Percentiles rank a stretch among this genome's conserved stretches.
phyloP scores from a whole-genome alignment of 1,140 invertebrate species.

The Apocrypta bakeri region DNA sequence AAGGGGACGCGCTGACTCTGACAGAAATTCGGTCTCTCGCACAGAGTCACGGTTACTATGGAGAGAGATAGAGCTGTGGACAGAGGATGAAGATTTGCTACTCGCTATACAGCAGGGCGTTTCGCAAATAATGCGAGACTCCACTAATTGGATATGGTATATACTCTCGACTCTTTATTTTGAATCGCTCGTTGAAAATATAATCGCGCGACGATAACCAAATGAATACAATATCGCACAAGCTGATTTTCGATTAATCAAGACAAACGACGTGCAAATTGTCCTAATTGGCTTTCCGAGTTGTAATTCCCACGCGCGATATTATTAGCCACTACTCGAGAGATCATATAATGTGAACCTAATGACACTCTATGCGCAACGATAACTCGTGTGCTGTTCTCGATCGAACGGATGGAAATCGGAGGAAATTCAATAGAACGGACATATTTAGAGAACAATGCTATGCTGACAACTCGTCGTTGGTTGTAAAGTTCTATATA shows the following conservation, averaged over 20 bases:
- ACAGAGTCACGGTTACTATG: background rate
- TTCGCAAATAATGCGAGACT: too few relatives aligned
- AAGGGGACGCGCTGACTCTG: background rate
- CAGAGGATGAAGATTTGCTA: background rate
- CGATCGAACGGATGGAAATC: background rate
- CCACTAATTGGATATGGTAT: too few relatives aligned
- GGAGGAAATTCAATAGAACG: background rate
- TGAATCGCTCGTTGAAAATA: too few relatives aligned
- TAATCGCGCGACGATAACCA: conserved; percentile 20
- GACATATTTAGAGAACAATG: background rate
- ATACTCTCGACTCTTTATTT: too few relatives aligned
- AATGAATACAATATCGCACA: background rate
- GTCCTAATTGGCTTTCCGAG: conserved; percentile 57
- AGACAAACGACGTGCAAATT: conserved; percentile 65
- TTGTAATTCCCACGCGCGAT: conserved; percentile 5
- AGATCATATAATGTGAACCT: background rate
- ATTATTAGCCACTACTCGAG: too few relatives aligned
- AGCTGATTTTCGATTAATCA: too few relatives aligned
- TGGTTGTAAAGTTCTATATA: background rate
- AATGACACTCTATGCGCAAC: background rate
- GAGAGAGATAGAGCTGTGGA: conserved; percentile 3
- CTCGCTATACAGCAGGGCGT: conserved; percentile 3
- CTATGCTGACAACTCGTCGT: background rate
- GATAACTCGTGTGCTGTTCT: background rate
- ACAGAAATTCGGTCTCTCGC: background rate